phyloP scores from a whole-genome alignment of 2,113 vertebrate species.

The Podilymbus podiceps region DNA sequence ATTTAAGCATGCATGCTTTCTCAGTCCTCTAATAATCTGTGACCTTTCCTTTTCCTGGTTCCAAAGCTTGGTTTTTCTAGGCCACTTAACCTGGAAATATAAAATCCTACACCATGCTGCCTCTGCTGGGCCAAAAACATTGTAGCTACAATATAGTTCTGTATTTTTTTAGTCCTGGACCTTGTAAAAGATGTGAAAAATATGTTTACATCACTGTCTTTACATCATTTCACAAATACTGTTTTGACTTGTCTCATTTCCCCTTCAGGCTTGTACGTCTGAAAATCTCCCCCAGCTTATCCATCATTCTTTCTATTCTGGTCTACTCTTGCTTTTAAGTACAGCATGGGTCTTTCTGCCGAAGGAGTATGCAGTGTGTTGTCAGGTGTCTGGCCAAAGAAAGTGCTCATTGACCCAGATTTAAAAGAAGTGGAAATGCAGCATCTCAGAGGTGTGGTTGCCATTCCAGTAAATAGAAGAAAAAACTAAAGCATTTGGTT shows the following conservation, averaged over 20 bases:
- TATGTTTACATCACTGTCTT: not conserved
- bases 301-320: not conserved
- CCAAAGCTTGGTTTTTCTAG: not conserved
- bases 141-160: not conserved
- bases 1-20: not conserved
- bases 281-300: not conserved
- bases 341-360: not conserved
- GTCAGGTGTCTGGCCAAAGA: not conserved
- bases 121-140: not conserved
- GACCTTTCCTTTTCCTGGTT: not conserved
- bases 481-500: not conserved
- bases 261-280: not conserved
- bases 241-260: constrained; percentile 43
- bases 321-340: not conserved
- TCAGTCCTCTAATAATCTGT: not conserved
- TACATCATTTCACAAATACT: not conserved
- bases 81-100: not conserved
- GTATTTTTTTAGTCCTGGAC: not conserved
- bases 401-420: not conserved
- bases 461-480: not conserved
- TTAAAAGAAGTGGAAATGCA: not conserved
- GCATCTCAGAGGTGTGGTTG: not conserved
- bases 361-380: not conserved
- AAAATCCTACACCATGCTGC: not conserved
- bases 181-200: constrained; percentile 27